These are phyloP conservation scores for Meteorus cinctellus DNA, from an alignment of 2,888 invertebrate species.

Conservation along the genomic window DNA sequence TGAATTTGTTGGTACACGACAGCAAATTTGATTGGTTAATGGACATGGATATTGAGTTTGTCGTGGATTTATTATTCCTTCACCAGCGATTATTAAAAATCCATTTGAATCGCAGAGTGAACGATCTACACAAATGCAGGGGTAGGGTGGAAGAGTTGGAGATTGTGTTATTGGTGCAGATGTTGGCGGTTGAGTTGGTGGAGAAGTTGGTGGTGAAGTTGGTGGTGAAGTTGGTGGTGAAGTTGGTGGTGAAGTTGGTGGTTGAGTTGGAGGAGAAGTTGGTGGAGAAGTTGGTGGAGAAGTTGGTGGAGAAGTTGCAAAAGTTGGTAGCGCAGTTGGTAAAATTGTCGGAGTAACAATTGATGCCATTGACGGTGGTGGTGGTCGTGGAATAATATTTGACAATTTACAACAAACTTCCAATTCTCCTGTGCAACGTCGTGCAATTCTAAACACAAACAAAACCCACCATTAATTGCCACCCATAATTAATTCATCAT, in stretches of 20 bases:
- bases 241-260: conserved; percentile 47
- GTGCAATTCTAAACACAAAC: conserved; percentile 52
- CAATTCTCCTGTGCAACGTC: conserved; percentile 72
- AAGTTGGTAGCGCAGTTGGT: conserved; percentile 40
- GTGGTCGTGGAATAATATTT: conserved; percentile 1
- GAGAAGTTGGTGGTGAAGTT: conserved; percentile 38
- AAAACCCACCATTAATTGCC: background rate
- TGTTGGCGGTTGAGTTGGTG: conserved; percentile 44
- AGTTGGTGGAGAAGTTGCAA: conserved; percentile 18
- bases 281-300: conserved; percentile 29
- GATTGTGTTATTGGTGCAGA: conserved; percentile 19
- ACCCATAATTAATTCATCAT: too few species aligned
- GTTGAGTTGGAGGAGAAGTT: conserved; percentile 36
- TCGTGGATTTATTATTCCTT: conserved; percentile 60
- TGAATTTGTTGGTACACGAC: conserved; percentile 49
- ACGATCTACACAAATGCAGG: conserved; percentile 61
- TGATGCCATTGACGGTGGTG: conserved; percentile 44
- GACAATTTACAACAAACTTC: conserved; percentile 73
- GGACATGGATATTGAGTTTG: conserved; percentile 53
- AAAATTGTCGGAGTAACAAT: conserved; percentile 51
- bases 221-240: conserved; percentile 45
- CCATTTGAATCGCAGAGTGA: conserved; percentile 60
- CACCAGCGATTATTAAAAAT: conserved; percentile 56
- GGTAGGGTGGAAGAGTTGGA: conserved; percentile 26
- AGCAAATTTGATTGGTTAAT: conserved; percentile 58